phyloP scores from a whole-genome alignment of 2,113 vertebrate genomes.

The Rissa tridactyla region DNA sequence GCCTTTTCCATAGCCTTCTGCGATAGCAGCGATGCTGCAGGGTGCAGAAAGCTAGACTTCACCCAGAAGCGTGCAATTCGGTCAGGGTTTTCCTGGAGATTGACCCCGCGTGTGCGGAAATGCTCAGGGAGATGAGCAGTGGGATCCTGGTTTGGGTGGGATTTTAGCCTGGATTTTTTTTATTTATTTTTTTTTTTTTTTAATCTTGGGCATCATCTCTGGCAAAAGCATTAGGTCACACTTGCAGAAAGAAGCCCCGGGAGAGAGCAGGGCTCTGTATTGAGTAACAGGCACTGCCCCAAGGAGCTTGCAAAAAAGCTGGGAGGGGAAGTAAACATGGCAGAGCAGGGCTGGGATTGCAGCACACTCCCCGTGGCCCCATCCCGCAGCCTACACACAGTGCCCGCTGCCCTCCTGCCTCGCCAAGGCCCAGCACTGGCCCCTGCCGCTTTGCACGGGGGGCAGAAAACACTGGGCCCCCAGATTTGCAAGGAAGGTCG shows the following conservation, averaged over 20 bases:
- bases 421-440: not conserved
- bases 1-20: not conserved
- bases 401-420: not conserved
- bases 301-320: constrained; percentile 19
- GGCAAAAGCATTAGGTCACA: not conserved
- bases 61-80: fast-evolving
- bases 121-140: not conserved
- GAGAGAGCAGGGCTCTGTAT: not conserved
- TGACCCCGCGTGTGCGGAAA: not conserved
- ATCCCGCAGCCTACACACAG: not conserved
- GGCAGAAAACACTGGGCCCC: fast-evolving
- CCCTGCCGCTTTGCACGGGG: not conserved
- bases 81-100: not conserved
- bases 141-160: not conserved
- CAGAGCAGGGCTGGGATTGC: not conserved
- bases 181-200: not conserved
- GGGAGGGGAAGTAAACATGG: constrained; percentile 12
- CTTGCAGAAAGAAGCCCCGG: not conserved
- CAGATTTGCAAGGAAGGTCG: fast-evolving
- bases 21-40: fast-evolving
- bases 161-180: not conserved
- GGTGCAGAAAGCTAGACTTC: not conserved
- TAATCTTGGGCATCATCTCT: not conserved
- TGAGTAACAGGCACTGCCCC: not conserved
- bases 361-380: not conserved